Base-by-base conservation (phyloP, 2,113 vertebrate genomes). In the Sisor rabdophorus region DNA sequence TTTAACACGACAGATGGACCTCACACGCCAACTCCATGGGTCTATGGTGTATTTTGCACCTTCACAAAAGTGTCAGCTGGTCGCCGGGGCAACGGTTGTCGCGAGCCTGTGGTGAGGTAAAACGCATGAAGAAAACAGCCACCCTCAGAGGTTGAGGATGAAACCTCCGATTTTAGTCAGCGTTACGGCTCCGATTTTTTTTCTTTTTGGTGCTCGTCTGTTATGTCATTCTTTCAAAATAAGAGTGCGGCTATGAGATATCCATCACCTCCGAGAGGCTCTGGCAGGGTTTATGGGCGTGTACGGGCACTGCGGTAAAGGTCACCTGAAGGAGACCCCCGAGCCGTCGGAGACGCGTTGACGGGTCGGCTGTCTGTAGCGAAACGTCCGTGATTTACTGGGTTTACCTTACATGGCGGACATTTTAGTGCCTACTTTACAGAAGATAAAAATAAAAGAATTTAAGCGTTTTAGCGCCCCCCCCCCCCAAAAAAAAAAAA, bases 51-150 rank as follows among this genome's bases (percentile, higher is more conserved):
- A 30, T 55, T 78, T 72, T 63, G 50, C 76, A 78, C 76, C 22
- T 78, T 63, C 30, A 4, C 58, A 22, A 30, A 78, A 12, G 76
- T 64, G 58, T 78, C 44, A 64, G 50, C 32, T 50, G 50, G 76
- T 78, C 63, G 19, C 69, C 76, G 4, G 13, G 59, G 59, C 65
- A 82, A 80, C 80, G 56, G 58, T 81, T 22, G 22, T 50, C 26
- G 4, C 1, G 22, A 55, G 55, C 52, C 24, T n/a, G 30, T 67
- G 59, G 53, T 59, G 54, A 54, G 75, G 73, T 75, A 79, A 24
- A 61, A 52, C 60, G 17, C 47, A 24, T 32, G 24, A 1, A 44
- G 1, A 20, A 17, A 53, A 11, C 11, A n/a, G 1, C 65, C 24
- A 11, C 11, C 11, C n/a, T 26, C 19, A 11, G 19, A 11, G 11